A percentile compares a stretch with the other conserved stretches of the same genome.
Evolutionary conservation across 2,888 invertebrate genomes (phyloP).

Genomic region (Sinodicranocentrus sp.): DNA sequence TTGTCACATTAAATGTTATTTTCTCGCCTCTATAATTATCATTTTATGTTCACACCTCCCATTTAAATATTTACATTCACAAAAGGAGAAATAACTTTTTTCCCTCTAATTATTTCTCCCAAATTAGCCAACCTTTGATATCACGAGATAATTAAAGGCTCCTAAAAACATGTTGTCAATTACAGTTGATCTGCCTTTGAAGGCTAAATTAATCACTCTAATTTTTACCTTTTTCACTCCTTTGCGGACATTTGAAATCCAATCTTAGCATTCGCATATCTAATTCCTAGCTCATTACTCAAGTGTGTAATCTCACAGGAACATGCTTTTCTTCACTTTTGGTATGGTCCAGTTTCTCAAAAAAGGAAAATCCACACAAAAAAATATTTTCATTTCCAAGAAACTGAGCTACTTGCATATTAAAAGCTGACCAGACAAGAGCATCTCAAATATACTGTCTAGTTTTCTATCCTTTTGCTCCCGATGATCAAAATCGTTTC

Average conservation of each 20-base stretch:
- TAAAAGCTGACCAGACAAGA: background rate
- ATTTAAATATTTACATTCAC: too few species aligned
- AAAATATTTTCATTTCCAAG: background rate
- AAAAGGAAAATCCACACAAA: background rate
- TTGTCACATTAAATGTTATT: too few species aligned
- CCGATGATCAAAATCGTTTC: background rate
- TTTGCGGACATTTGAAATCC: background rate
- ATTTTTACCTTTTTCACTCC: background rate
- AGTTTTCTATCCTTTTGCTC: too few species aligned
- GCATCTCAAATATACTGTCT: background rate
- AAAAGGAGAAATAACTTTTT: conserved; percentile 47
- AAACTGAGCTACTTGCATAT: background rate
- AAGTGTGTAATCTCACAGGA: background rate
- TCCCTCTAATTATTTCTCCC: conserved; percentile 35
- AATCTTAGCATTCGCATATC: background rate
- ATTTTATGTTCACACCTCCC: too few species aligned
- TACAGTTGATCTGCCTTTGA: background rate
- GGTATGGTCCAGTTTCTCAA: background rate
- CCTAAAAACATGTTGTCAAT: background rate
- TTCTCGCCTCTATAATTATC: too few species aligned
- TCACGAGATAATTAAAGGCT: background rate
- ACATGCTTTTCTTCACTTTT: background rate
- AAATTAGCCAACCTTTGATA: conserved; percentile 37
- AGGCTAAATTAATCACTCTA: background rate
- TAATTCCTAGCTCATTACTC: background rate